Evolutionary conservation across 1,140 invertebrate genomes (phyloP).

Genomic region (Chironomus tepperi): DNA sequence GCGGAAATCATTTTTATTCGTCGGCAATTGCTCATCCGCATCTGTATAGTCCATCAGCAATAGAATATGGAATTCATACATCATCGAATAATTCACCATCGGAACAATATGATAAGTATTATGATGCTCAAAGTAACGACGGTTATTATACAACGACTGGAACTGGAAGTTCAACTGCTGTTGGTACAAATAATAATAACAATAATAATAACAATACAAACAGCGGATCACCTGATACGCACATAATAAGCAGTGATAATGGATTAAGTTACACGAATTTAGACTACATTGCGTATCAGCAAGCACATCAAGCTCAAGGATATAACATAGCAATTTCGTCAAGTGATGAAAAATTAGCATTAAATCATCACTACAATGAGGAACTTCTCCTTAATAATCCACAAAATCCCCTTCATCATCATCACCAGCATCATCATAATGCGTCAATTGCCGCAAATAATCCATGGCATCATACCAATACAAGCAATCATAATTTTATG

Average conservation of each 20-base stretch:
- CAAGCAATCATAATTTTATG: conserved; percentile 9
- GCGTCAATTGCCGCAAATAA: not conserved
- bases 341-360: not conserved
- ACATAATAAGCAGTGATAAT: conserved; percentile 73
- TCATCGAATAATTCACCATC: conserved; percentile 36
- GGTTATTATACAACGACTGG: not conserved
- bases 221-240: conserved; percentile 39
- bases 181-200: not conserved
- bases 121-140: conserved; percentile 31
- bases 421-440: not conserved
- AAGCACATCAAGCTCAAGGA: conserved; percentile 27
- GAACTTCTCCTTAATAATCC: not conserved
- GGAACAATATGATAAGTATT: conserved; percentile 37
- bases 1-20: not conserved
- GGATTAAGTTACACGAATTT: conserved; percentile 85
- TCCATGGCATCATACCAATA: not conserved
- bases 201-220: conserved; percentile 29
- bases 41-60: conserved; percentile 38
- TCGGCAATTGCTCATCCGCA: conserved; percentile 34
- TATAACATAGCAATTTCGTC: conserved; percentile 28
- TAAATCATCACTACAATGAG: not conserved
- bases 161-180: not conserved
- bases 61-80: conserved; percentile 39
- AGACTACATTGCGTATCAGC: conserved; percentile 51
- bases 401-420: not conserved